Evolutionary conservation across 2,113 vertebrate species (phyloP).

Genomic region (Nerophis lumbriciformis): DNA sequence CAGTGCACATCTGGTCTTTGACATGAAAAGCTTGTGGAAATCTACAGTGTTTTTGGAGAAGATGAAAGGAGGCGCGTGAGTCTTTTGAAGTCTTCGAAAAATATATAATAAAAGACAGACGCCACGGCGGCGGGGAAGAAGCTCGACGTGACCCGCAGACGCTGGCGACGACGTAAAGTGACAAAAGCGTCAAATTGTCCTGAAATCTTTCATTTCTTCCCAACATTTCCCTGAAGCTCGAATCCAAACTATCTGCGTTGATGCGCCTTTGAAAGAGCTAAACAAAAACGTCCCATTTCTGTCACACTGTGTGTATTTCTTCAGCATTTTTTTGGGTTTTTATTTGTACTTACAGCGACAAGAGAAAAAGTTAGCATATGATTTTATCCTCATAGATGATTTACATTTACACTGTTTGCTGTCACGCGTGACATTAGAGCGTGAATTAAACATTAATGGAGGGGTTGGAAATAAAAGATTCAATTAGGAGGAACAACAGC

Average conservation of each 20-base stretch:
- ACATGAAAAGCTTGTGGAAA: constrained; percentile 32
- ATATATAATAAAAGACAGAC: constrained; percentile 52
- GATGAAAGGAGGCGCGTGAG: constrained; percentile 76
- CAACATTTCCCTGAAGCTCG: no score
- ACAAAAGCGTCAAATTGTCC: constrained; percentile 1
- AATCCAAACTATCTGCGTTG: not conserved
- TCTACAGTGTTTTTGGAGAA: constrained; percentile 72
- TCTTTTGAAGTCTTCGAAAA: constrained; percentile 70
- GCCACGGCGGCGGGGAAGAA: constrained; percentile 31
- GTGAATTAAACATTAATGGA: constrained; percentile 2
- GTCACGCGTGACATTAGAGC: not conserved
- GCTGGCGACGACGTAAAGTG: constrained; percentile 15
- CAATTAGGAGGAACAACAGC: not conserved
- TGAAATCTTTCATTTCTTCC: no score
- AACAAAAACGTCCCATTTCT: constrained; percentile 4
- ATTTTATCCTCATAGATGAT: not conserved
- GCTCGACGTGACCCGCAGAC: constrained; percentile 22
- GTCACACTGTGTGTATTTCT: not conserved
- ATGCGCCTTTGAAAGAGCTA: not conserved
- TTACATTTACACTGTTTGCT: constrained; percentile 4
- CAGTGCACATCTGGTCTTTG: constrained; percentile 37
- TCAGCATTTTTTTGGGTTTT: not conserved
- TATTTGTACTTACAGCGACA: not conserved
- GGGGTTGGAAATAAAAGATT: not conserved
- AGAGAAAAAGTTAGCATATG: not conserved